These are phyloP conservation scores for Leptobrachium leishanense DNA, from an alignment of 2,113 vertebrate species.

Conservation along the genomic window DNA sequence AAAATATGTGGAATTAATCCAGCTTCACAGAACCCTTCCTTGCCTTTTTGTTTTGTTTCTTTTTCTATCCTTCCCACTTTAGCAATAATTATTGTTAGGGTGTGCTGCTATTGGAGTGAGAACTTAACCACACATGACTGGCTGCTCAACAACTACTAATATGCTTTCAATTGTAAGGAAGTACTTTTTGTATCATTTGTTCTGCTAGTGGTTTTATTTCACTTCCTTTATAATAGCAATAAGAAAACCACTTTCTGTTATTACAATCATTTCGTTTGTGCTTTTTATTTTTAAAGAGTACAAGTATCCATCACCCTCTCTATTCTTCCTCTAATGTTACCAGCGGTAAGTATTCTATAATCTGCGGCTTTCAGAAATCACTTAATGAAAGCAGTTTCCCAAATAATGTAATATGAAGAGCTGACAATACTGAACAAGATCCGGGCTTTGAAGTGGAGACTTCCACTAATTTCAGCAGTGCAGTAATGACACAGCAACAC, in stretches of 20 bases:
- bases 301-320: constrained; percentile 27
- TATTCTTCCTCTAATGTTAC: constrained; percentile 28
- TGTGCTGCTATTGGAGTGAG: constrained; percentile 79
- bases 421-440: constrained; percentile 1
- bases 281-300: constrained; percentile 33
- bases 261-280: constrained; percentile 29
- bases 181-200: constrained; percentile 60
- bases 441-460: constrained; percentile 5
- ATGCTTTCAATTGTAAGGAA: constrained; percentile 62
- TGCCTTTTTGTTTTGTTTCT: constrained; percentile 1
- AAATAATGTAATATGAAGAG: constrained; percentile 20
- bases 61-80: constrained; percentile 11
- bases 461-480: neutral
- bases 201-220: constrained; percentile 61
- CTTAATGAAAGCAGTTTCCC: constrained; percentile 18
- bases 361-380: constrained; percentile 27
- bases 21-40: constrained; percentile 15
- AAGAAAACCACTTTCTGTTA: constrained; percentile 43
- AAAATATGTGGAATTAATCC: constrained; percentile 3
- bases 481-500: too few species aligned
- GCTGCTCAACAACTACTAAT: constrained; percentile 59
- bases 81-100: constrained; percentile 36
- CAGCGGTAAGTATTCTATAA: constrained; percentile 24
- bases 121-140: constrained; percentile 77
- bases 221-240: constrained; percentile 63